These are phyloP conservation scores for Enteromius trimaculatus DNA, from an alignment of 2,797 vertebrate genomes.

Conservation along the genomic window DNA sequence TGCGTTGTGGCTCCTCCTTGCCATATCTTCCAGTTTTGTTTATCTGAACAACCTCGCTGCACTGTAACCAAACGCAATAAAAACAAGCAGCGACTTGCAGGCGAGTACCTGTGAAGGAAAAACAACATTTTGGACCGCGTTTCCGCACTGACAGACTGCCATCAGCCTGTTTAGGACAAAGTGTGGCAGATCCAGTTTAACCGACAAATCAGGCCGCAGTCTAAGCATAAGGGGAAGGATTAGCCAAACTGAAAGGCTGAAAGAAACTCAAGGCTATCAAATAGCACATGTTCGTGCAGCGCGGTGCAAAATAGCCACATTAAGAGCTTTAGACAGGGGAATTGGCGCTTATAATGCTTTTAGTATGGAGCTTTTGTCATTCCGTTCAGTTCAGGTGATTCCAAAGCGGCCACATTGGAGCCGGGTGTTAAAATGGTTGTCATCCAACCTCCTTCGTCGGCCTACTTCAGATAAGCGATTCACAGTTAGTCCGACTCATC, in stretches of 20 bases:
- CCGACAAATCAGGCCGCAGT: conserved; percentile 71
- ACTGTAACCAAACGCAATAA: conserved; percentile 28
- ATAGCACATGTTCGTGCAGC: conserved; percentile 80
- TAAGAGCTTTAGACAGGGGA: conserved; percentile 67
- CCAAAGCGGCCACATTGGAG: conserved; percentile 33
- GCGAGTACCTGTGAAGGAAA: conserved; percentile 30
- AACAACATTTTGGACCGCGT: conserved; percentile 53
- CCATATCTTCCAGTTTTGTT: conserved; percentile 16
- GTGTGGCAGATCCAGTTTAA: conserved; percentile 70
- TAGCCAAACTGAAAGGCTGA: conserved; percentile 65
- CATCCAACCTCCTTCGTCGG: conserved; percentile 38
- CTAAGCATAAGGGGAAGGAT: conserved; percentile 74
- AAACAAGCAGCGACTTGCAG: conserved; percentile 37
- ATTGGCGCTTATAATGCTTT: conserved; percentile 56
- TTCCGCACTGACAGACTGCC: conserved; percentile 58
- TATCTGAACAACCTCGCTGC: conserved; percentile 28
- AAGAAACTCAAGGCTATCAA: conserved; percentile 78
- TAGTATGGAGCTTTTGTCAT: conserved; percentile 47
- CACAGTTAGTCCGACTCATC: conserved; percentile 32
- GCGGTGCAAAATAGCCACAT: conserved; percentile 76
- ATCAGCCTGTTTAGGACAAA: conserved; percentile 61
- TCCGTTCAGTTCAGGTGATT: conserved; percentile 56
- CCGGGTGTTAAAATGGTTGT: conserved; percentile 45
- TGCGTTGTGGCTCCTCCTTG: conserved; percentile 12
- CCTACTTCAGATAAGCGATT: conserved; percentile 41